Conservation (phyloP, 92 coral and sea anemone species). For the Zoanthus sociatus region DNA sequence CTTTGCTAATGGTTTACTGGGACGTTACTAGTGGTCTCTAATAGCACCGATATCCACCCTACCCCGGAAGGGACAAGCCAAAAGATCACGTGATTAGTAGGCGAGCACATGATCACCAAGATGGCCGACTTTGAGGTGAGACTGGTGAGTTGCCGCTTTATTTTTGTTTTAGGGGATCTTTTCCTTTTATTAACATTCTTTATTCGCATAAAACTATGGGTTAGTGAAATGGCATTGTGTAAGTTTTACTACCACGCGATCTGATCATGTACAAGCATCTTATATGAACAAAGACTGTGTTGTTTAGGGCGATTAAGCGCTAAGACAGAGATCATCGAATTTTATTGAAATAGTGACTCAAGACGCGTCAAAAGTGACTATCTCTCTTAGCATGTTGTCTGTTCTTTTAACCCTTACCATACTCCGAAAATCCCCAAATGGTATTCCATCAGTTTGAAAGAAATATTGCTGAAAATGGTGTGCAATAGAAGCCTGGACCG, state of each 20-base stretch:
- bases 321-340: conserved; percentile 30
- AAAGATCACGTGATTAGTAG: conserved; percentile 32
- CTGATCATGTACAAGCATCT: neutral
- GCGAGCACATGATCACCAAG: conserved; percentile 37
- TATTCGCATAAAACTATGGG: too few species aligned
- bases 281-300: conserved; percentile 37
- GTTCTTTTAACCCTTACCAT: conserved; percentile 7
- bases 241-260: too few species aligned
- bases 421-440: conserved; percentile 6
- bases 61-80: too few species aligned
- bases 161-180: neutral
- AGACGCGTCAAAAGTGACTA: neutral
- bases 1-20: too few species aligned
- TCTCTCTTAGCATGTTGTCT: neutral
- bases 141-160: conserved; percentile 28
- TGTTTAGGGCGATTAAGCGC: conserved; percentile 45
- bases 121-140: neutral
- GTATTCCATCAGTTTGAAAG: conserved; percentile 12
- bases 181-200: too few species aligned
- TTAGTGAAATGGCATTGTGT: too few species aligned
- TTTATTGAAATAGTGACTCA: conserved; percentile 24
- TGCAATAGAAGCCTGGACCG: conserved; percentile 41
- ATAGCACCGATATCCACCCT: too few species aligned
- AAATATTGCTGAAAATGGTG: conserved; percentile 28
- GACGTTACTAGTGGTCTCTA: too few species aligned